A percentile compares a stretch with the other conserved stretches of the same genome.
These are phyloP conservation scores for Pissodes strobi DNA, from an alignment of 1,140 invertebrate species.

Conservation along the genomic window DNA sequence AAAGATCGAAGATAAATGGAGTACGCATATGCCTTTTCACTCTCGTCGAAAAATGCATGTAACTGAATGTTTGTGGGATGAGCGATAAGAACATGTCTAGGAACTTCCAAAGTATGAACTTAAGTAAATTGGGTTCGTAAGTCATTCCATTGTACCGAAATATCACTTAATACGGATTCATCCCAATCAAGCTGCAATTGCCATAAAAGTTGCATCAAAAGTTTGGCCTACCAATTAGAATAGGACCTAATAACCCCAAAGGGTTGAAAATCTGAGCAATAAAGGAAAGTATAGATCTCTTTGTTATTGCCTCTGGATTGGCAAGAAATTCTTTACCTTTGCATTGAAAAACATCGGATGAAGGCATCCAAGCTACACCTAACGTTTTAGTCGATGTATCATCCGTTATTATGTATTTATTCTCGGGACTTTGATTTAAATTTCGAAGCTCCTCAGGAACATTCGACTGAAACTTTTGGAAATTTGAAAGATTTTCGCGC, in stretches of 20 bases:
- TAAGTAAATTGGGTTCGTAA: constrained; percentile 16
- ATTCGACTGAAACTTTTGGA: constrained; percentile 12
- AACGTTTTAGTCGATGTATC: constrained; percentile 38
- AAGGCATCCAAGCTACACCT: constrained; percentile 45
- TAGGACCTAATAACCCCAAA: constrained; percentile 51
- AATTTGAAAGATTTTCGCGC: constrained; percentile 33
- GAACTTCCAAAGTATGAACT: constrained; percentile 34
- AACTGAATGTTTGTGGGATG: constrained; percentile 35
- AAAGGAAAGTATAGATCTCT: constrained; percentile 49
- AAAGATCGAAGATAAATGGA: constrained; percentile 39
- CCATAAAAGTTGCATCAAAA: constrained; percentile 56
- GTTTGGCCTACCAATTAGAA: constrained; percentile 52
- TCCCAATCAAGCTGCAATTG: constrained; percentile 53
- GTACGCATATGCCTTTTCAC: constrained; percentile 43
- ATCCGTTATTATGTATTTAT: constrained; percentile 5
- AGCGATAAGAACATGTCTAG: constrained; percentile 31
- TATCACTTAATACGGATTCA: constrained; percentile 44
- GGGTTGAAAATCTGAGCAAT: constrained; percentile 34
- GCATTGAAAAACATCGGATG: constrained; percentile 45
- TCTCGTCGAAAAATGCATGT: constrained; percentile 51
- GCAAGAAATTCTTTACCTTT: no score
- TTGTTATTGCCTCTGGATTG: constrained; percentile 48
- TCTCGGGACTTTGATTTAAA: neutral
- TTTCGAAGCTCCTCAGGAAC: neutral
- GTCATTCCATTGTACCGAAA: constrained; percentile 35